Conservation (phyloP, 2,888 invertebrate species). For the Heliconius ismenius region DNA sequence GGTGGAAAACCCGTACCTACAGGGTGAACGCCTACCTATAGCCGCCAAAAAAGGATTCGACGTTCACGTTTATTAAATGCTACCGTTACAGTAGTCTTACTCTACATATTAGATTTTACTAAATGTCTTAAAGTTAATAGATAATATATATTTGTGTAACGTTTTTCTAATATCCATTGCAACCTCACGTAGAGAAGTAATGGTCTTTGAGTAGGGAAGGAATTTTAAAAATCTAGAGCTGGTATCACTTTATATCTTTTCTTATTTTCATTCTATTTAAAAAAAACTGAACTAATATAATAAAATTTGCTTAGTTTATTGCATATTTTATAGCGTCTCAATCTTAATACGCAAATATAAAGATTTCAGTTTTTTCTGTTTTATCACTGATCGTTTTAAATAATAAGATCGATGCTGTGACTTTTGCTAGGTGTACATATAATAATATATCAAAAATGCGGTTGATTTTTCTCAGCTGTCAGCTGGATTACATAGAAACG, state of each 20-base stretch:
- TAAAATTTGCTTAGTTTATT: slow-evolving; percentile 3
- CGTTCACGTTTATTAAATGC: slow-evolving; percentile 73
- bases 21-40: slow-evolving; percentile 92
- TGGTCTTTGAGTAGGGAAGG: slow-evolving; percentile 4
- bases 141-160: slow-evolving; percentile 43
- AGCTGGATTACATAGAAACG: neutral
- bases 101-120: slow-evolving; percentile 39
- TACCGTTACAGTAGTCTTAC: slow-evolving; percentile 48
- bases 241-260: slow-evolving; percentile 27
- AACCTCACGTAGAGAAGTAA: slow-evolving; percentile 51
- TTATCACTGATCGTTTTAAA: neutral
- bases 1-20: slow-evolving; percentile 91
- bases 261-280: neutral
- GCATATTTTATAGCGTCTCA: neutral
- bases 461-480: neutral
- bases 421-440: slow-evolving; percentile 12
- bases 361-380: neutral
- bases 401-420: slow-evolving; percentile 9
- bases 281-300: neutral
- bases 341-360: neutral
- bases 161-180: slow-evolving; percentile 51
- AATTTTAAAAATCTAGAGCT: slow-evolving; percentile 10
- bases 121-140: slow-evolving; percentile 49
- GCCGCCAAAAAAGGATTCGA: slow-evolving; percentile 96
- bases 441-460: neutral